A percentile compares a stretch with the other conserved stretches of the same genome.
These are phyloP conservation scores for Burhinus oedicnemus DNA, from an alignment of 2,113 vertebrate genomes.

Conservation along the genomic window DNA sequence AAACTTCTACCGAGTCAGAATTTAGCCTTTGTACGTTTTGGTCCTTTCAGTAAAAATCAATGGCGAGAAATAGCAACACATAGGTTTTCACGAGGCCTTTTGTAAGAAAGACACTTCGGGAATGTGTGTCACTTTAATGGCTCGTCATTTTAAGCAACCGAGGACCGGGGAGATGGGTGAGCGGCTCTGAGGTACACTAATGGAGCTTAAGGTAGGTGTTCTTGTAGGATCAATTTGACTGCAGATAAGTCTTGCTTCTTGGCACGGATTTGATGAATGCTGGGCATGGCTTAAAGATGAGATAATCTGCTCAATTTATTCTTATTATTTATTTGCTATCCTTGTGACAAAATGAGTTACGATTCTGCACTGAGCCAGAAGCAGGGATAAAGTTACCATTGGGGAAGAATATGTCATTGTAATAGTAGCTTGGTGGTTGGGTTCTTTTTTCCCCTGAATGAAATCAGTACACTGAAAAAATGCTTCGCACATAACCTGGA, in stretches of 20 bases:
- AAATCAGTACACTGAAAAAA: slow-evolving; percentile 28
- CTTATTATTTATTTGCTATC: slow-evolving; percentile 69
- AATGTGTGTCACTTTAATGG: slow-evolving; percentile 18
- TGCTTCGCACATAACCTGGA: slow-evolving; percentile 38
- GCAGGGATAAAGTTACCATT: slow-evolving; percentile 55
- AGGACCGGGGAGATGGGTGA: slow-evolving; percentile 14
- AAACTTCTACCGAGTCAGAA: background rate
- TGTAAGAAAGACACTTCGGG: background rate
- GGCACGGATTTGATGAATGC: slow-evolving; percentile 52
- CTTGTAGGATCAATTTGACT: slow-evolving; percentile 39
- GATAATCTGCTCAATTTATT: slow-evolving; percentile 71
- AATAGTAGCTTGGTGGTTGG: background rate
- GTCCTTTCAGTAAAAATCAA: slow-evolving; percentile 47
- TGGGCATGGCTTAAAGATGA: slow-evolving; percentile 63
- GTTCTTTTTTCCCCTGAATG: background rate
- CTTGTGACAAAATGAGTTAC: slow-evolving; percentile 68
- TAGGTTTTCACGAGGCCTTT: background rate
- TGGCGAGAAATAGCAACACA: slow-evolving; percentile 2
- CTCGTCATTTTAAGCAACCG: background rate
- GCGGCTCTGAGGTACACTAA: background rate
- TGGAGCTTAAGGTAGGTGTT: slow-evolving; percentile 30
- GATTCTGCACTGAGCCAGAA: slow-evolving; percentile 38
- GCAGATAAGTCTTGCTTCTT: slow-evolving; percentile 11
- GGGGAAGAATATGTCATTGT: slow-evolving; percentile 64
- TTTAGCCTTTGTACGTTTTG: background rate